Evolutionary conservation across 2,797 vertebrate genomes (phyloP), one percentile per base, ranked within the genome.

Genomic region (Bradypodion pumilum): DNA sequence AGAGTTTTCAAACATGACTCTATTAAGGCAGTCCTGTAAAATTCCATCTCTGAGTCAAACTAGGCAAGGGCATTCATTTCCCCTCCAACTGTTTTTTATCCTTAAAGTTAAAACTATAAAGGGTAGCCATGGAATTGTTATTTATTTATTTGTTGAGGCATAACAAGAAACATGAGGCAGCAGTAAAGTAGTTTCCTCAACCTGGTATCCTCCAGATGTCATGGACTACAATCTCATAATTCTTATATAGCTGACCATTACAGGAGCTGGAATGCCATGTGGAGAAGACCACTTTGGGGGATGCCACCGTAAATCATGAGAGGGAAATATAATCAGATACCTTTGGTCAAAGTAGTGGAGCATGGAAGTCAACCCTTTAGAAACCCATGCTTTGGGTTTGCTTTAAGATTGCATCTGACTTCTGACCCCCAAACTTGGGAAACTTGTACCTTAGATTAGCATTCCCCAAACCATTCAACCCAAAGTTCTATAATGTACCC

Each of bases 11-110:
- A 62, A 15, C 37, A 29, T 72, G n/a, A 46, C 70, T 83, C 7
- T 44, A 37, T 70, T 85, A 90, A 80, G 62, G 68, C 52, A 37
- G 68, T 16, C 13, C 74, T 83, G 65, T 84, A 84, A 81, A 63
- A 60, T 29, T 44, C 46, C 35, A 0, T 32, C 56, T 32, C 77
- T 44, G 89, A 86, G 60, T 78, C 56, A 42, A 87, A 12, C 19
- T 7, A 27, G 16, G 7, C 40, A 52, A 27, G 5, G 37, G 63
- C 63, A 68, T 7, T 44, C 78, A 32, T 56, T 19, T 80, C 21
- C 5, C 5, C 5, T 37, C 32, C 19, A 15, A 44, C 32, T 52
- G 6, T 2, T 79, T 52, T 65, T 63, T 49, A 37, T 42, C 8
- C 10, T 62, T 46, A 75, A n/a, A 32, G 44, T 6, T 15, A 29